These are phyloP conservation scores for Chironomus tepperi DNA, from an alignment of 1,140 invertebrate species.

Conservation along the genomic window DNA sequence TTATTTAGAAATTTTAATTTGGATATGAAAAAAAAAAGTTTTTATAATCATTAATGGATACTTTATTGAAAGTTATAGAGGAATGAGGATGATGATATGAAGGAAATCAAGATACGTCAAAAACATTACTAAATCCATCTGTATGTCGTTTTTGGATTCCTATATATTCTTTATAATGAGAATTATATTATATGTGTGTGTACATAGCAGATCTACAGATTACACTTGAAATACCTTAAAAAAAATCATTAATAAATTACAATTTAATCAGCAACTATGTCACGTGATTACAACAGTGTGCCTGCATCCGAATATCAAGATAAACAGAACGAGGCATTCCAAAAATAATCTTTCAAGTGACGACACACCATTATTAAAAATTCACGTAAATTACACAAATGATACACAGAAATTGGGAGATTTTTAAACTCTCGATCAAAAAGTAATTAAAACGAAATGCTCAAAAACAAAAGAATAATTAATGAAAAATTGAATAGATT, in stretches of 20 bases:
- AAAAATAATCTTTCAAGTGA: not conserved
- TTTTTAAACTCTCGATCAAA: not conserved
- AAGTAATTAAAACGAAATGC: not conserved
- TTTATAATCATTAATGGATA: not conserved
- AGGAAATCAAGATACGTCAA: constrained; percentile 13
- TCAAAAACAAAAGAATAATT: not conserved
- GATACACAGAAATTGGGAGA: not conserved
- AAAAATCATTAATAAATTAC: not conserved
- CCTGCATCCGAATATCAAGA: not conserved
- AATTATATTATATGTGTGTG: not conserved
- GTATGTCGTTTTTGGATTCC: not conserved
- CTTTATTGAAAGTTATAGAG: constrained; percentile 22
- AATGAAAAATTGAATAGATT: too few species aligned
- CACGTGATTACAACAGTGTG: not conserved
- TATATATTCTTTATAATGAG: not conserved
- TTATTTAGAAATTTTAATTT: not conserved
- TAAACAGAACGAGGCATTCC: not conserved
- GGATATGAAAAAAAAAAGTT: not conserved
- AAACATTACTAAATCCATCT: not conserved
- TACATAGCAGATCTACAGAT: not conserved
- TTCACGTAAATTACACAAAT: too few species aligned
- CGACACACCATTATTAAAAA: not conserved
- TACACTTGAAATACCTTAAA: not conserved
- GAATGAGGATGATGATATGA: constrained; percentile 19
- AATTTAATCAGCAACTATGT: not conserved